Base-by-base conservation (phyloP, 2,888 invertebrate species). In the Lithophane leautieri region DNA sequence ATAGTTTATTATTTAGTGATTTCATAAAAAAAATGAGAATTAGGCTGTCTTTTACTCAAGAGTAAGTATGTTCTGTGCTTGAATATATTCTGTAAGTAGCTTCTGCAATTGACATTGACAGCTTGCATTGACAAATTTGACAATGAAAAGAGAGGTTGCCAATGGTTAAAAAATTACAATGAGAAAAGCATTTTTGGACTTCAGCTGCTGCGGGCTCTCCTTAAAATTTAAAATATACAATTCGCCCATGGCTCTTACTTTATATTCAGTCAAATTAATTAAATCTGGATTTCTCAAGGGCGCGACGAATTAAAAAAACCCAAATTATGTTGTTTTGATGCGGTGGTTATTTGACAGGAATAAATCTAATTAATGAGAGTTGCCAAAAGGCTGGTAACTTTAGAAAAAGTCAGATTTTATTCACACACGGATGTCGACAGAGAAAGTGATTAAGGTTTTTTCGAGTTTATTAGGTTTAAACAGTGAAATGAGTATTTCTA, bases 361-460 rank as follows among this genome's bases (percentile, higher is more conserved):
- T 22, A 16, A 22, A 34, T 28, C 2, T 67, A 42, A 44, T 60
- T 40, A 54, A 16, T 16, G 12, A 14, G 22, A 50, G 47, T 66
- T 61, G 70, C 19, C 34, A 80, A 63, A 73, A 66, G 28, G 52
- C 61, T 84, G 78, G 84, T 79, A 83, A 84, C 86, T 71, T 84
- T 79, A 82, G 65, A 81, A 81, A 78, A 86, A 82, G 73, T 78
- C 85, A 88, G 83, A 86, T 80, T 87, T 90, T 88, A 89, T 86
- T 90, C 90, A 84, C 85, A 86, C 86, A 91, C 90, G 91, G 91
- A 92, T 93, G 91, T 92, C 77, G 84, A 83, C 78, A 91, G 93
- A 93, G 95, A 95, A 96, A 95, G 95, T 95, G 90, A 92, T 54
- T 83, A 70, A 60, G 66, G 70, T 79, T 76, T 86, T 92, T 91